These are phyloP conservation scores for Acleris sparsana DNA, from an alignment of 2,888 invertebrate genomes.

Conservation along the genomic window DNA sequence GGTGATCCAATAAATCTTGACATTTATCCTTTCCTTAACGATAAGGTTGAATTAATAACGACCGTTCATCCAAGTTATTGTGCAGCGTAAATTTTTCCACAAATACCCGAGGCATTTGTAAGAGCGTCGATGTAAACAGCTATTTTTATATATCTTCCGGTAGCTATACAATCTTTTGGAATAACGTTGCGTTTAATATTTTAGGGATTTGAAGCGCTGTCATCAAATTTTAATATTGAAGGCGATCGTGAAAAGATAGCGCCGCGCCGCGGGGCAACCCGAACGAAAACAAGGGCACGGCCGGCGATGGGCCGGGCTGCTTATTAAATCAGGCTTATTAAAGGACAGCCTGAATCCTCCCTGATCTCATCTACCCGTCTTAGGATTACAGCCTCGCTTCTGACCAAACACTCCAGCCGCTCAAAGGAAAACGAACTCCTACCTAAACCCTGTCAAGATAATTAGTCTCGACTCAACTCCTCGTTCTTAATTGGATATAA, in stretches of 20 bases:
- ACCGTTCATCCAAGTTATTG: conserved; percentile 1
- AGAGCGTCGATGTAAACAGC: conserved; percentile 10
- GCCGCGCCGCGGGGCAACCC: conserved; percentile 18
- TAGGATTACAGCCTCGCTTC: conserved; percentile 37
- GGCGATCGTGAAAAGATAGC: conserved; percentile 34
- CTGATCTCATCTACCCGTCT: conserved; percentile 39
- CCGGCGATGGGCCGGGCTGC: conserved; percentile 15
- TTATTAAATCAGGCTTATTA: conserved; percentile 53
- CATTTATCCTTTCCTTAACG: conserved; percentile 32
- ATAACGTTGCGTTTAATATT: conserved; percentile 30
- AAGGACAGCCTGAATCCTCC: conserved; percentile 44
- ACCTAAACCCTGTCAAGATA: conserved; percentile 31
- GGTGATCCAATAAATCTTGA: conserved; percentile 36
- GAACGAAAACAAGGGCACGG: conserved; percentile 32
- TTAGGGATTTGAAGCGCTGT: conserved; percentile 29
- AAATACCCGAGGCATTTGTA: conserved; percentile 3
- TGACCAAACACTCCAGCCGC: conserved; percentile 17
- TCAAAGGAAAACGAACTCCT: conserved; percentile 21
- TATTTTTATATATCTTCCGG: conserved; percentile 14
- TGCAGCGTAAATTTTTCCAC: conserved; percentile 12
- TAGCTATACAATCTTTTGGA: conserved; percentile 21
- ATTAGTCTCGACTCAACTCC: conserved; percentile 16
- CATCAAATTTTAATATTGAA: conserved; percentile 37
- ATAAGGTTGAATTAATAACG: conserved; percentile 21
- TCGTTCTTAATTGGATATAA: conserved; percentile 29